Percentiles rank a stretch among this genome's conserved stretches.
These are phyloP conservation scores for Branchinecta sandiegonensis DNA, from an alignment of 2,888 invertebrate genomes.

Conservation along the genomic window DNA sequence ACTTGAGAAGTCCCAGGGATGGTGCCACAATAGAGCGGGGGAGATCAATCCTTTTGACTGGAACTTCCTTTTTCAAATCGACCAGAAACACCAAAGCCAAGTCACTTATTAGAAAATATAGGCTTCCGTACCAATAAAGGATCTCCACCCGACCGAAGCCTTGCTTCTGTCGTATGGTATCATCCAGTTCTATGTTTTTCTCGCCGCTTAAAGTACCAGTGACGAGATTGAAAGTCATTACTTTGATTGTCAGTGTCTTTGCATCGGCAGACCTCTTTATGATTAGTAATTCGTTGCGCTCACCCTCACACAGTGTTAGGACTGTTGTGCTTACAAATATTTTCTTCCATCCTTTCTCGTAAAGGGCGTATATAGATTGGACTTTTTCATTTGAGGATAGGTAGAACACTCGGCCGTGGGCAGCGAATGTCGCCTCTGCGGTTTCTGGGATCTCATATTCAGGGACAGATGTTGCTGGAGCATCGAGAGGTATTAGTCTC, in stretches of 20 bases:
- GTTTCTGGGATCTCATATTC: conserved; percentile 2
- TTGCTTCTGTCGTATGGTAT: background rate
- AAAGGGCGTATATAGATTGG: conserved; percentile 8
- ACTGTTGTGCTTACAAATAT: conserved; percentile 14
- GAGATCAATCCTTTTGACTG: conserved; percentile 9
- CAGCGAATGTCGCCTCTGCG: background rate
- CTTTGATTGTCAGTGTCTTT: background rate
- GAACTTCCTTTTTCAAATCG: background rate
- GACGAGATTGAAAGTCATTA: conserved; percentile 1
- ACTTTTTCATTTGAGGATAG: background rate
- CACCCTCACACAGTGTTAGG: conserved; percentile 1
- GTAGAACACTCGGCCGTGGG: background rate
- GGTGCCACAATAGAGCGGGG: conserved; percentile 9
- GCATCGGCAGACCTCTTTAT: background rate
- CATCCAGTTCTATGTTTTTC: background rate
- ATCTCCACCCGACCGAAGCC: background rate
- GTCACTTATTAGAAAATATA: background rate
- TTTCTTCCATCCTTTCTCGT: conserved; percentile 8
- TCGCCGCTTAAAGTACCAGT: background rate
- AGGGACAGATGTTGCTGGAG: background rate
- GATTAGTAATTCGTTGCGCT: background rate
- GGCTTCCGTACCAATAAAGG: background rate
- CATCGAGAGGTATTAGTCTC: conserved; percentile 1
- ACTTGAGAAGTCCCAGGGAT: background rate
- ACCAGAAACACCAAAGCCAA: background rate